Evolutionary conservation across 2,888 invertebrate genomes (phyloP).

Genomic region (Tinea trinotella): DNA sequence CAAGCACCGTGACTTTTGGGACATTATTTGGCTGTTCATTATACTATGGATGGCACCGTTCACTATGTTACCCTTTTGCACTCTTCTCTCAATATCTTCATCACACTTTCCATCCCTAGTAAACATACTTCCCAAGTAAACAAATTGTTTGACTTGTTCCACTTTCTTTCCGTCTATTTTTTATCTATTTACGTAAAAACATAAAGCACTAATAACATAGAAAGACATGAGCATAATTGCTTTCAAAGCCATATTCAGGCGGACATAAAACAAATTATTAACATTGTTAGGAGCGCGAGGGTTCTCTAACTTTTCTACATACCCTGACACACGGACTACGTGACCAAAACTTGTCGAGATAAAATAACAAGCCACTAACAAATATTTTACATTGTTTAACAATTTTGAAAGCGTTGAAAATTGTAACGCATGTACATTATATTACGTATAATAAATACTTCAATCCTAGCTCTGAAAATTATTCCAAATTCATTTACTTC

Average conservation of each 20-base stretch:
- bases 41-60: too few species aligned
- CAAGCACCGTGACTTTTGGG: too few species aligned
- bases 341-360: conserved; percentile 9
- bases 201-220: neutral
- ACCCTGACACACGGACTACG: conserved; percentile 10
- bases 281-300: conserved; percentile 7
- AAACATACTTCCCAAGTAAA: too few species aligned
- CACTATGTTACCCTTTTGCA: too few species aligned
- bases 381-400: conserved; percentile 10
- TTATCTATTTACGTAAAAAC: too few species aligned
- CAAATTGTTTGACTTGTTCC: too few species aligned
- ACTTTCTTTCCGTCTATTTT: too few species aligned
- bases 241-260: neutral
- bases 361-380: conserved; percentile 5
- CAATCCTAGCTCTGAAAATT: neutral
- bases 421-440: too few species aligned
- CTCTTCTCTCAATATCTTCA: too few species aligned
- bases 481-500: neutral
- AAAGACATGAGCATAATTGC: neutral
- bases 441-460: too few species aligned
- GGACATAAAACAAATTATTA: conserved; percentile 12
- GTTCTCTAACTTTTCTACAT: conserved; percentile 7
- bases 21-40: too few species aligned
- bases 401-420: neutral
- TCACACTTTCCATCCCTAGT: too few species aligned